Base-by-base conservation (phyloP, 1,140 invertebrate genomes). In the Eupeodes corollae region DNA sequence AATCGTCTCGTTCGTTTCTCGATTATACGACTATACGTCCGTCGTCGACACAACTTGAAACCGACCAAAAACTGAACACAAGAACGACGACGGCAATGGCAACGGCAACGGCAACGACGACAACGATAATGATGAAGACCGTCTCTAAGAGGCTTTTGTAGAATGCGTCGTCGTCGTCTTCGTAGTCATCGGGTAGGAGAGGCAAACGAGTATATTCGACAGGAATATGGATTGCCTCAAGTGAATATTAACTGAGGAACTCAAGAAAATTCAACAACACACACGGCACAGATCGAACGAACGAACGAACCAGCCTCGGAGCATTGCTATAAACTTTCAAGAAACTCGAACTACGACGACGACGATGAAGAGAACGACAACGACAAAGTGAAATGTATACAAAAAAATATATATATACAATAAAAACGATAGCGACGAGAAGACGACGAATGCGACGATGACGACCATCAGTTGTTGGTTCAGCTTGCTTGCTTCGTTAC, bases 21-120 rank as follows among this genome's bases (percentile, higher is more conserved):
- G 38, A 40, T 48, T 32, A 48, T 37, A 46, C 35, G 49, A 15
- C 50, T 46, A 52, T 50, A 47, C 47, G 51, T 49, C 48, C 54
- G 54, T 58, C 51, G 58, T 54, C 52, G 54, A 53, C 55, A 53
- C 56, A 60, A 60, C 58, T 58, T 58, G 56, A 61, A 34, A 15
- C 35, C n/a, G 14, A 19, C n/a, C 19, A 13, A 19, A 46, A 37
- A 18, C 15, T 15, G 18, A 61, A 53, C 56, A 59, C 49, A 55
- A 62, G 53, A 52, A 51, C 39, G 40, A 11, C 37, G 37, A 46
- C 18, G 21, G 37, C 18, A 31, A 38, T 18, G 14, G 34, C 35
- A 46, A 11, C 56, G 44, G 55, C 51, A 47, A 58, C 55, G 53
- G 49, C 54, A 48, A 57, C 49, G 48, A 21, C 52, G 45, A 46